Evolutionary conservation across 2,113 vertebrate genomes (phyloP).

Genomic region (Megaceryle torquata): DNA sequence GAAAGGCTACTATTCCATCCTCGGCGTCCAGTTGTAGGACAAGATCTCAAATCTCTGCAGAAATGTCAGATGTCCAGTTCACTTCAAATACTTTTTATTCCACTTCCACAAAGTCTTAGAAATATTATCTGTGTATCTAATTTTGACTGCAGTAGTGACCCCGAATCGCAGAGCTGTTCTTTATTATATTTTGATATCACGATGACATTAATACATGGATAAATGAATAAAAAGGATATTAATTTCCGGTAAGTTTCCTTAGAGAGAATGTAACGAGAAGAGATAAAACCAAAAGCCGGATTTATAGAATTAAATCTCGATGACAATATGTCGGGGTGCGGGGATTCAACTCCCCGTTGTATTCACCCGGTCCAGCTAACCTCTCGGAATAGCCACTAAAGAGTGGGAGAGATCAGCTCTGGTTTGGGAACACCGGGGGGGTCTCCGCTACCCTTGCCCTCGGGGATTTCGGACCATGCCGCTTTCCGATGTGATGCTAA

Average conservation of each 20-base stretch:
- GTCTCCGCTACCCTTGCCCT: not conserved
- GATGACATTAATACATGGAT: not conserved
- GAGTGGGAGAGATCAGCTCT: not conserved
- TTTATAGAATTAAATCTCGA: not conserved
- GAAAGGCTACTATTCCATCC: not conserved
- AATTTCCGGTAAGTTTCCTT: slow-evolving; percentile 30
- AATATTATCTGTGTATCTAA: not conserved
- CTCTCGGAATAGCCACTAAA: rapidly evolving
- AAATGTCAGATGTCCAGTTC: not conserved
- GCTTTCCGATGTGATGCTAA: not conserved
- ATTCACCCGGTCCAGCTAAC: not conserved
- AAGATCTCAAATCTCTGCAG: not conserved
- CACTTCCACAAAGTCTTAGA: not conserved
- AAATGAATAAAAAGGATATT: slow-evolving; percentile 3
- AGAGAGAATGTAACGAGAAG: not conserved
- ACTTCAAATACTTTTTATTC: not conserved
- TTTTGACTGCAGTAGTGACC: not conserved
- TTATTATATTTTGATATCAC: slow-evolving; percentile 13
- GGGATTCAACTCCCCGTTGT: rapidly evolving
- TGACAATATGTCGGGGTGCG: not conserved
- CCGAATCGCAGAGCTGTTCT: not conserved
- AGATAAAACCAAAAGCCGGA: not conserved
- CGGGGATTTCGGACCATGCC: not conserved
- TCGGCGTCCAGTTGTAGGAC: not conserved
- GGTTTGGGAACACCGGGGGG: not conserved